Evolutionary conservation across 2,797 vertebrate species (phyloP), one percentile per base, ranked within the genome.

Genomic region (Acanthopagrus latus): DNA sequence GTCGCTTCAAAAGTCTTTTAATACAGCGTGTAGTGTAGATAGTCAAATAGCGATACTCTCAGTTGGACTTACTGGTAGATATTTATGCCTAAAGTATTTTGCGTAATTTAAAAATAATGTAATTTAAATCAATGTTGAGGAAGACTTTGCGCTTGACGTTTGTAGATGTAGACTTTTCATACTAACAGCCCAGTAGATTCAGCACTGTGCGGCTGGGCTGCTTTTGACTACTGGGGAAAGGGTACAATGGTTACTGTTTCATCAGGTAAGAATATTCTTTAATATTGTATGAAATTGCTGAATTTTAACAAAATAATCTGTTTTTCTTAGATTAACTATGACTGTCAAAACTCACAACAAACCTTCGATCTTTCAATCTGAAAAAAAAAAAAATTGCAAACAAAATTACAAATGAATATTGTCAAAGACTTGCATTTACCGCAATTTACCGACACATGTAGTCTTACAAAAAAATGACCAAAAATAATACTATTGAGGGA

Each of bases 201-300:
- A 50, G 48, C 58, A 44, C 21, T 79, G 64, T 85, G 82, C 43
- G 54, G 73, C 59, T 74, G 55, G 0, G 11, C 0, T 21, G 58
- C 18, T 76, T 88, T 85, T 84, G 73, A 86, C 55, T 86, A 85
- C 62, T 78, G 82, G 88, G 80, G 74, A 43, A 87, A 88, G 13
- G 74, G 77, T 1, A 83, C 87, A 38, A 69, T 20, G 18, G 77
- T 90, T 44, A 89, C 85, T 0, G 78, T 85, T 25, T 67, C 78
- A 55, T 84, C 80, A 76, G 89, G 86, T 91, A 89, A 85, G 80
- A 80, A 62, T 5, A 21, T 20, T 5, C 6, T 71, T 54, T 44
- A 14, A 75, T 50, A 0, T 56, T n/a, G 50, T 41, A 23, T 3
- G 25, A 29, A 52, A 38, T 7, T 21, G n/a, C 17, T 65, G 1